Conservation (phyloP, 2,797 vertebrate genomes). For the Pipistrellus nathusii region DNA sequence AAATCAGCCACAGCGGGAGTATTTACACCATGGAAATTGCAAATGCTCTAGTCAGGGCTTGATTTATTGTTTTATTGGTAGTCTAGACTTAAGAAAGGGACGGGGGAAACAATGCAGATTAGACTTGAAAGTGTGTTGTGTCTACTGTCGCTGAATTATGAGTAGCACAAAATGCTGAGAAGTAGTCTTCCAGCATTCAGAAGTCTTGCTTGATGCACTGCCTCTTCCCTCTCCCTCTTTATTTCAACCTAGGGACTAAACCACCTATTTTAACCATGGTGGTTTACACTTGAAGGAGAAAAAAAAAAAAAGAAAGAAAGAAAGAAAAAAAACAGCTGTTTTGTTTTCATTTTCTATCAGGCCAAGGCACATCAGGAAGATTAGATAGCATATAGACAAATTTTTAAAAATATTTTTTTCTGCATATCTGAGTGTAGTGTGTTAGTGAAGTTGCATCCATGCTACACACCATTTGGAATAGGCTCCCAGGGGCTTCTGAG, state of each 20-base stretch:
- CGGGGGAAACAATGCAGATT: neutral
- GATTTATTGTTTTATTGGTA: neutral
- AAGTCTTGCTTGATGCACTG: neutral
- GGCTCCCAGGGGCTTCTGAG: neutral
- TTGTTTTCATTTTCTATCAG: constrained; percentile 19
- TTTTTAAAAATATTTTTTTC: neutral
- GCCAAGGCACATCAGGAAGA: neutral
- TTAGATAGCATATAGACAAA: neutral
- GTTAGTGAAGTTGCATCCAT: neutral
- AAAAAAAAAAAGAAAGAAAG: neutral
- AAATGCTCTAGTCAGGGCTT: neutral
- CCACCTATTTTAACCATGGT: no score
- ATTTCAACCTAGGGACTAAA: neutral
- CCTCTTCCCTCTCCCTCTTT: neutral
- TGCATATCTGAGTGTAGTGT: neutral
- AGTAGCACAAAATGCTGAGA: neutral
- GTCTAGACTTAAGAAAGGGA: constrained; percentile 29
- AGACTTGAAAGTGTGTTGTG: neutral
- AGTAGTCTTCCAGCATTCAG: neutral
- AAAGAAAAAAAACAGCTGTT: neutral
- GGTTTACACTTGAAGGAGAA: neutral
- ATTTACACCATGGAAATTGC: neutral
- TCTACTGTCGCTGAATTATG: neutral
- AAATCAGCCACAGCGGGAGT: neutral
- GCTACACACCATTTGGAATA: neutral